Percentiles rank a stretch among this genome's conserved stretches.
Evolutionary conservation across 2,888 invertebrate genomes (phyloP).

Genomic region (Drosophila histrio): DNA sequence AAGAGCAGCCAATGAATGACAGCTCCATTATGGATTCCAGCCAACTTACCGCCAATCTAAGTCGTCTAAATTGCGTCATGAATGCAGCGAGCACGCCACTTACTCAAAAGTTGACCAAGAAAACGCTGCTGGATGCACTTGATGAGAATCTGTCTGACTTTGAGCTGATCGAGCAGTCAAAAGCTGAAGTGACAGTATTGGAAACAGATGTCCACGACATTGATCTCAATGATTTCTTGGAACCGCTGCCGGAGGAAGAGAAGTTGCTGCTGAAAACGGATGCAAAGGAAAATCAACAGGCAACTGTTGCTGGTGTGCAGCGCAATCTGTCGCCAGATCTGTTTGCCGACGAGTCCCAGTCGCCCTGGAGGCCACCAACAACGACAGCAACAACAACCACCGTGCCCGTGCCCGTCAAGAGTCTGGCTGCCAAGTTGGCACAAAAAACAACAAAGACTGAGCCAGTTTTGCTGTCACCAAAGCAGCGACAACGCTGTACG

Average conservation of each 20-base stretch:
- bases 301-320: conserved; percentile 6
- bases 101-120: not conserved
- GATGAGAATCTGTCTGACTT: conserved; percentile 45
- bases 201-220: conserved; percentile 66
- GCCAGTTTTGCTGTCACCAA: conserved; percentile 30
- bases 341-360: conserved; percentile 67
- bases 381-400: no score
- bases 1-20: not conserved
- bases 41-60: conserved; percentile 45
- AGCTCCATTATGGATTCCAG: conserved; percentile 29
- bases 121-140: conserved; percentile 29
- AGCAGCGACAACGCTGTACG: conserved; percentile 13
- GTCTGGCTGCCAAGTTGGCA: conserved; percentile 58
- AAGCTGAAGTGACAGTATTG: not conserved
- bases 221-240: conserved; percentile 85
- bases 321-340: conserved; percentile 73
- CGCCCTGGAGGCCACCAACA: conserved; percentile 43
- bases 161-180: not conserved
- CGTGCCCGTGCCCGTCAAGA: conserved; percentile 19
- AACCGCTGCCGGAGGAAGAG: conserved; percentile 84
- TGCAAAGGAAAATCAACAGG: conserved; percentile 5
- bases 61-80: conserved; percentile 56
- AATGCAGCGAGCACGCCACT: conserved; percentile 46
- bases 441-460: conserved; percentile 27
- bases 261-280: conserved; percentile 43